A percentile compares a stretch with the other conserved stretches of the same genome.
These are phyloP conservation scores for Mechanitis mazaeus DNA, from an alignment of 2,888 invertebrate genomes.

Conservation along the genomic window DNA sequence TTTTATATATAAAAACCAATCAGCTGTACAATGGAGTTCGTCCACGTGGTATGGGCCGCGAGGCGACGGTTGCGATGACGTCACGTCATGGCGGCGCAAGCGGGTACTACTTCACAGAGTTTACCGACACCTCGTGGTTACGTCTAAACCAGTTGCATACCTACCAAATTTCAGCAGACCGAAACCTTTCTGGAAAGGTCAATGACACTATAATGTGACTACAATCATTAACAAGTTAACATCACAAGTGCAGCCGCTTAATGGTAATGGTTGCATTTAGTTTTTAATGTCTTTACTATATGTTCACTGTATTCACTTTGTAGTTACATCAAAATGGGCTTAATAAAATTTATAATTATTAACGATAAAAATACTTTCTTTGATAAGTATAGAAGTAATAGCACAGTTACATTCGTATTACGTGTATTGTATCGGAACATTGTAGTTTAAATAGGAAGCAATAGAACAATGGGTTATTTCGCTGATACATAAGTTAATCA, in stretches of 20 bases:
- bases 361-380: too few relatives aligned
- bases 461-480: slow-evolving; percentile 37
- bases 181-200: slow-evolving; percentile 60
- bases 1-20: slow-evolving; percentile 30
- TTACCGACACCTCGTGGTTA: slow-evolving; percentile 40
- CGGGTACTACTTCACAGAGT: slow-evolving; percentile 33
- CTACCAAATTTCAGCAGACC: slow-evolving; percentile 63
- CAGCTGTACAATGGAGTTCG: slow-evolving; percentile 46
- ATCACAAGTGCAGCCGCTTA: slow-evolving; percentile 10
- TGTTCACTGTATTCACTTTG: neutral
- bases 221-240: slow-evolving; percentile 30
- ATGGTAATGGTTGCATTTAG: neutral
- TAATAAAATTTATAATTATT: too few relatives aligned
- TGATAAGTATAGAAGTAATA: too few relatives aligned
- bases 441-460: slow-evolving; percentile 26
- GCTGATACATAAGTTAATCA: slow-evolving; percentile 40
- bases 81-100: slow-evolving; percentile 42
- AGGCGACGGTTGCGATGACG: slow-evolving; percentile 46
- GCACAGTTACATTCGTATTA: neutral
- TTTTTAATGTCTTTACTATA: neutral
- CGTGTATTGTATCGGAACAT: neutral
- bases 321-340: neutral
- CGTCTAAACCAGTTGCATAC: slow-evolving; percentile 60
- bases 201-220: slow-evolving; percentile 53
- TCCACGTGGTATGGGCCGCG: slow-evolving; percentile 57